Base-by-base conservation (phyloP, 2,888 invertebrate species). In the Eristalinus sepulchralis region DNA sequence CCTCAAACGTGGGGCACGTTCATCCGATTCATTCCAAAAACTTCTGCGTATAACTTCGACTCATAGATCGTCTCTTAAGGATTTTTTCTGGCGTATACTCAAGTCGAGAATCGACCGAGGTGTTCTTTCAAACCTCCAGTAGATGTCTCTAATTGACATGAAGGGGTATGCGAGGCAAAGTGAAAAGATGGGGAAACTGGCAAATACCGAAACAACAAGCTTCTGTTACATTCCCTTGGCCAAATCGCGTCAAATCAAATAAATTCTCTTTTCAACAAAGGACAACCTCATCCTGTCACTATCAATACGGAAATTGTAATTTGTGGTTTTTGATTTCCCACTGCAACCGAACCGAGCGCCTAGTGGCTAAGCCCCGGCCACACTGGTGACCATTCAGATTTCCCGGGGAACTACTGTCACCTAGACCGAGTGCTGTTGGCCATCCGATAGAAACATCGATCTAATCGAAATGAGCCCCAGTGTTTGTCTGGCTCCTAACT, bases 301-400 rank as follows among this genome's bases (percentile, higher is more conserved):
- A 67, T 62, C 62, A 73, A 73, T 64, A 62, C 81, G 75, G 81
- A 75, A 81, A 81, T 75, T 81, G 75, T 81, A 75, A 81, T 75
- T 81, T 75, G 68, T 63, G 70, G 81, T 70, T 75, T 70, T 64
- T 70, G 81, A 75, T 75, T 81, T 63, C 67, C 22, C 60, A 33
- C 55, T 64, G 24, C 64, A 17, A 33, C 59, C 17, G 33, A 57
- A 34, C 57, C 68, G 17, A 22, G 22, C 47, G 57, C 53, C 13
- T 17, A 11, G 55, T 34, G 62, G 13, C 13, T 39, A n/a, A 17
- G 10, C 20, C n/a, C 13, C 20, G 17, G 22, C 20, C 39, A 47
- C 60, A 34, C 10, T 62, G 8, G 17, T 47, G 17, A 70, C 10
- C 31, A 20, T 63, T 8, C 36, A n/a, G 27, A 11, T 66, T 24